These are phyloP conservation scores for Leucophenga montana DNA, from an alignment of 2,888 invertebrate species.

Conservation along the genomic window DNA sequence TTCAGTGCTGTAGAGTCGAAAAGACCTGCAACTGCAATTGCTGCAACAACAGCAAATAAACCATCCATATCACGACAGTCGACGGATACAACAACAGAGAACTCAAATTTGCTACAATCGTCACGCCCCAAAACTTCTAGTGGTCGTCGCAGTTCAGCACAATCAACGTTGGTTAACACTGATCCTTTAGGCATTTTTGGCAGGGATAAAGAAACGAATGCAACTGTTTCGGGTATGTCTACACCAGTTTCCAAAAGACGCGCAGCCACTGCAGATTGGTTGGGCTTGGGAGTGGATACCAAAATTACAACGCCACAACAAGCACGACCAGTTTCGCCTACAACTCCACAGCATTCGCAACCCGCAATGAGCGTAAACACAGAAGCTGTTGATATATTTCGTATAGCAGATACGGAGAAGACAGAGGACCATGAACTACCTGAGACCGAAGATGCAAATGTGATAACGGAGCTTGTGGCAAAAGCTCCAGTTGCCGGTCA, in stretches of 20 bases:
- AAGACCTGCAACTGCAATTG: slow-evolving; percentile 55
- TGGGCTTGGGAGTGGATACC: slow-evolving; percentile 64
- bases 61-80: slow-evolving; percentile 70
- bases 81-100: slow-evolving; percentile 71
- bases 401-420: background rate
- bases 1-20: slow-evolving; percentile 59
- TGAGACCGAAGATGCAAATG: background rate
- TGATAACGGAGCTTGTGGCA: background rate
- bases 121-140: slow-evolving; percentile 67
- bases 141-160: slow-evolving; percentile 66
- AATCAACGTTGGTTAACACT: slow-evolving; percentile 51
- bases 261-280: slow-evolving; percentile 68
- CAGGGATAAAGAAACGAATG: slow-evolving; percentile 53
- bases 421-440: background rate
- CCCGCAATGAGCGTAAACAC: slow-evolving; percentile 26
- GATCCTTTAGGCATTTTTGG: slow-evolving; percentile 64
- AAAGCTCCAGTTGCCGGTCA: background rate
- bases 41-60: slow-evolving; percentile 45
- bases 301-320: slow-evolving; percentile 39
- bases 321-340: slow-evolving; percentile 40
- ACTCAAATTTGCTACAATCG: slow-evolving; percentile 56
- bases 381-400: slow-evolving; percentile 29
- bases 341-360: slow-evolving; percentile 32
- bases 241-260: slow-evolving; percentile 62
- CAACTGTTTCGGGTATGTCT: slow-evolving; percentile 51